phyloP scores from a whole-genome alignment of 2,113 vertebrate genomes.

The Addax nasomaculatus region DNA sequence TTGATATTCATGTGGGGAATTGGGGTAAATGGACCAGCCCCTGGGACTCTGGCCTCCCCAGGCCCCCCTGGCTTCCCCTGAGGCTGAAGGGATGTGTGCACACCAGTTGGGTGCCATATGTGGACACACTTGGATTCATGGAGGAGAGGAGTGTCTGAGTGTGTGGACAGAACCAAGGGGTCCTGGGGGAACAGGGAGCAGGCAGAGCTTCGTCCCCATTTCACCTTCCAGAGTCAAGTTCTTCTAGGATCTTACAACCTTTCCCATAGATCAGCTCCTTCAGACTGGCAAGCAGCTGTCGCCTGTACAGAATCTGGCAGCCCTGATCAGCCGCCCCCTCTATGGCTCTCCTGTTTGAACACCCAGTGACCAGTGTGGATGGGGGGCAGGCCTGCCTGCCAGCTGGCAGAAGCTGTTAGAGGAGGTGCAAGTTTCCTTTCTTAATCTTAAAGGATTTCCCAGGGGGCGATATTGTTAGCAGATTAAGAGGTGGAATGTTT shows the following conservation, averaged over 20 bases:
- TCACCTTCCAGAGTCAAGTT: neutral
- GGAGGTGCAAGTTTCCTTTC: slow-evolving; percentile 7
- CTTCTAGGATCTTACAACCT: slow-evolving; percentile 3
- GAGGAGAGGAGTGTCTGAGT: neutral
- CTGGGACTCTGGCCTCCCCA: neutral
- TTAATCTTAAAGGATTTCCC: slow-evolving; percentile 57
- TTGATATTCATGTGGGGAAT: neutral
- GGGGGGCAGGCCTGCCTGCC: neutral
- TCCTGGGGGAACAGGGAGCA: neutral
- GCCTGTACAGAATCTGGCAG: slow-evolving; percentile 10
- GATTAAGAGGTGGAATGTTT: slow-evolving; percentile 53
- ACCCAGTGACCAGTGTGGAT: slow-evolving; percentile 9
- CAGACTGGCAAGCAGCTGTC: slow-evolving; percentile 6
- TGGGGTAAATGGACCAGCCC: neutral
- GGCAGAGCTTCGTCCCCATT: neutral
- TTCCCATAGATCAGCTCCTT: neutral
- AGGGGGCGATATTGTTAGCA: neutral
- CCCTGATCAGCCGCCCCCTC: neutral
- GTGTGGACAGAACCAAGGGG: neutral
- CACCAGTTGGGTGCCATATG: neutral
- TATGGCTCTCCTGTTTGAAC: neutral
- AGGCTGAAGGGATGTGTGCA: neutral
- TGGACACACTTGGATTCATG: neutral
- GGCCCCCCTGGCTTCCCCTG: neutral
- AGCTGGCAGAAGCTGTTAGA: neutral